Evolutionary conservation across 1,140 invertebrate species (phyloP).

Genomic region (Chionoecetes opilio): DNA sequence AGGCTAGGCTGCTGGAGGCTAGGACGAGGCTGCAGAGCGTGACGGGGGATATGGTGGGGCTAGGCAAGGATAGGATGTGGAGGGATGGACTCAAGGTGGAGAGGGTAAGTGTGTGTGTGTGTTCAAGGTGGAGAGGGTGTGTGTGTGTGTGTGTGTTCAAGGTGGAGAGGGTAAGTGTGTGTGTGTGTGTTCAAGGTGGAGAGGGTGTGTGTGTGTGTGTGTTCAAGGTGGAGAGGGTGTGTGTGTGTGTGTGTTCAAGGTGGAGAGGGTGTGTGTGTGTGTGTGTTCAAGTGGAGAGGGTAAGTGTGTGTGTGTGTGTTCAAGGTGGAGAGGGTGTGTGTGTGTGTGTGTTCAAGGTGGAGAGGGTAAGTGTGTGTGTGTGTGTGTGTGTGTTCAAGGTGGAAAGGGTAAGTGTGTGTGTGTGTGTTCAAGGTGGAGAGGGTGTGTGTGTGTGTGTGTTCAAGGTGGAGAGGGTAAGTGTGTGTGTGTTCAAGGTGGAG

Average conservation of each 20-base stretch:
- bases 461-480: background rate
- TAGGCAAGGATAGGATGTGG: background rate
- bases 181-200: no score
- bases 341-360: background rate
- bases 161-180: no score
- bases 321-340: background rate
- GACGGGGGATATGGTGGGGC: background rate
- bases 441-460: background rate
- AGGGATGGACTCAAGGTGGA: background rate
- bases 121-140: no score
- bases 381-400: background rate
- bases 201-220: no score
- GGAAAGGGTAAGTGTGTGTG: background rate
- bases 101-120: slow-evolving; percentile 46
- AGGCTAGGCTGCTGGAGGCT: background rate
- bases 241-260: no score
- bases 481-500: background rate
- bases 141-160: no score
- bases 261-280: background rate
- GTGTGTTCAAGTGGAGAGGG: background rate
- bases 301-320: background rate
- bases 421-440: background rate
- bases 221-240: no score
- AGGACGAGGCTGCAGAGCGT: slow-evolving; percentile 35
- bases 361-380: background rate